Evolutionary conservation across 2,113 vertebrate genomes (phyloP).

Genomic region (Nibea coibor): DNA sequence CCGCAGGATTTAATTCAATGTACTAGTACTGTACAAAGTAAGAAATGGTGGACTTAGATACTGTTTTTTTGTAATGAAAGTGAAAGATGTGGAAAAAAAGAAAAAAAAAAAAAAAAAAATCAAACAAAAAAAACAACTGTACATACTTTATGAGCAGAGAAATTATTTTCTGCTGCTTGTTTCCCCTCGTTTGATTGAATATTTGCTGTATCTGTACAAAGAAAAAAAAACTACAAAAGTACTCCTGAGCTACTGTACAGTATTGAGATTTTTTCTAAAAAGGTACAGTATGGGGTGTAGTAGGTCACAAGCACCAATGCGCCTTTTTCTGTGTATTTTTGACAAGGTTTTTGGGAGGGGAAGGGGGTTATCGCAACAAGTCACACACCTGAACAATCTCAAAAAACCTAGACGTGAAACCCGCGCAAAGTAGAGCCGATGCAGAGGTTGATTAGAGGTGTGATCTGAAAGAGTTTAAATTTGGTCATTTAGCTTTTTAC

Average conservation of each 20-base stretch:
- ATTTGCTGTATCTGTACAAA: conserved; percentile 73
- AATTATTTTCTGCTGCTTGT: conserved; percentile 69
- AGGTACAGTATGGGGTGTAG: conserved; percentile 77
- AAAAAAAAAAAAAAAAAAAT: conserved; percentile 47
- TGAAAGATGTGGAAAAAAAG: conserved; percentile 71
- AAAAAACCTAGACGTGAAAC: conserved; percentile 36
- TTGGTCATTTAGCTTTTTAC: conserved; percentile 80
- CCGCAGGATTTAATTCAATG: conserved; percentile 75
- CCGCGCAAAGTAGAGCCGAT: conserved; percentile 39
- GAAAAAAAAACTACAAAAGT: conserved; percentile 53
- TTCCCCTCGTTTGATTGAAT: conserved; percentile 70
- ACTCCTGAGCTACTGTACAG: conserved; percentile 80
- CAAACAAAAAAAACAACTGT: conserved; percentile 62
- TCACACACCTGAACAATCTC: conserved; percentile 68
- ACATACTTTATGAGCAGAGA: conserved; percentile 73
- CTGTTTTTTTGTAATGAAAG: conserved; percentile 80
- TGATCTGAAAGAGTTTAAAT: conserved; percentile 65
- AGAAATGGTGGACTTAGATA: conserved; percentile 76
- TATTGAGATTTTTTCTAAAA: conserved; percentile 74
- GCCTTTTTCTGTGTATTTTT: conserved; percentile 82
- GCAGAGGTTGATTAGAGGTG: conserved; percentile 35
- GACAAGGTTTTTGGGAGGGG: conserved; percentile 60
- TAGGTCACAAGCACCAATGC: conserved; percentile 81
- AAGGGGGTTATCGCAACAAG: conserved; percentile 48
- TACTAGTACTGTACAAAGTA: conserved; percentile 82